Evolutionary conservation across 2,888 invertebrate species (phyloP), one percentile per base, ranked within the genome.

Genomic region (Tricholauxania praeusta): DNA sequence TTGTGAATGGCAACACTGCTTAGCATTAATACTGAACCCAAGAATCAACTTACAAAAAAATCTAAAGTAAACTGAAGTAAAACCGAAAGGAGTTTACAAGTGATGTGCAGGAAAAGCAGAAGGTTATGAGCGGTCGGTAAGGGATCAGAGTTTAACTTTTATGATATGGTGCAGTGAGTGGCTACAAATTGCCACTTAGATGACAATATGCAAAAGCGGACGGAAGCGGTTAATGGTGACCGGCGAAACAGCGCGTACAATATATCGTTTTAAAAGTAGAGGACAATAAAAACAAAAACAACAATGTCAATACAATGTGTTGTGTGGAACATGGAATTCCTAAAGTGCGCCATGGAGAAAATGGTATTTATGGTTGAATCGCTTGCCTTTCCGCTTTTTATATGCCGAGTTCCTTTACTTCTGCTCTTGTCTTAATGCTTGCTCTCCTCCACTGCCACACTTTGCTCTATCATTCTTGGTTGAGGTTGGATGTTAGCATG

Each of bases 401-500:
- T 62, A 32, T 49, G 19, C 17, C n/a, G 10, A 17, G 28, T 60
- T 57, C 63, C 51, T 60, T 19, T 55, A 19, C 19, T n/a, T 17
- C 19, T 55, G 15, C 17, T 12, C 19, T n/a, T 19, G 12, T 55
- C 55, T 64, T 48, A 59, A 4, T 55, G 66, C 52, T 28, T 28
- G 28, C 28, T 2, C 48, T 15, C 17, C 32, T 12, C 60, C 60
- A 28, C 10, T 15, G 10, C 32, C 55, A 12, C n/a, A n/a, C 6
- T 22, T 15, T 6, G 39, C 39, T 8, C 39, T 39, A 39, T 39
- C 39, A 39, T 39, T 39, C 39, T 39, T 53, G 59, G 62, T 48
- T 72, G 69, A 47, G 73, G 73, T 68, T 75, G 69, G 62, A 73
- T 49, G 70, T 72, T 77, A 77, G 78, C 77, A 76, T 82, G 81